phyloP scores from a whole-genome alignment of 1,140 invertebrate species.

The Leptopilina boulardi region DNA sequence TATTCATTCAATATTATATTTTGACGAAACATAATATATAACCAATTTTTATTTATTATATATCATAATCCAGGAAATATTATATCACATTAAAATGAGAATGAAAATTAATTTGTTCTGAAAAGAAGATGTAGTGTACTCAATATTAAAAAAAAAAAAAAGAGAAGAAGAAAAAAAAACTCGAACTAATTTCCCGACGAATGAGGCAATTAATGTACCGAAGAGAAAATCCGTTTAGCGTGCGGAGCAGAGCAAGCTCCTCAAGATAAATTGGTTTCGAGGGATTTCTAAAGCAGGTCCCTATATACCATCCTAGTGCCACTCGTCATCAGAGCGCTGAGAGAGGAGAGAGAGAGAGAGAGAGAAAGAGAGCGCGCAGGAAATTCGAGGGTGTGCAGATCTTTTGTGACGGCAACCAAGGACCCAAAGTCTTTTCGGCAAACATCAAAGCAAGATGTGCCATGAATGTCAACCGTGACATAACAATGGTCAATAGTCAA shows the following conservation, averaged over 20 bases:
- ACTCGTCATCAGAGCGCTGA: too few relatives aligned
- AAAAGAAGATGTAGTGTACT: too few relatives aligned
- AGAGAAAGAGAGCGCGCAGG: constrained; percentile 40
- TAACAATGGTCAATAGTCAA: constrained; percentile 52
- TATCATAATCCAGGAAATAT: too few relatives aligned
- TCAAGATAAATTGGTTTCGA: constrained; percentile 67
- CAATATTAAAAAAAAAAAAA: too few relatives aligned
- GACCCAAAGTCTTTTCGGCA: constrained; percentile 36
- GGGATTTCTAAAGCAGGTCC: constrained; percentile 63
- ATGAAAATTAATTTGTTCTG: constrained; percentile 16
- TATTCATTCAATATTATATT: too few relatives aligned
- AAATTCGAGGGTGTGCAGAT: constrained; percentile 52
- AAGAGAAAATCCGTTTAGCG: constrained; percentile 64
- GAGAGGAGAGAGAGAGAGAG: too few relatives aligned
- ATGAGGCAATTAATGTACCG: constrained; percentile 59
- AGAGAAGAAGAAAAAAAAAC: neutral
- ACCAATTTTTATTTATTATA: too few relatives aligned
- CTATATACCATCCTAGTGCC: constrained; percentile 48
- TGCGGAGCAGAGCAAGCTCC: constrained; percentile 47
- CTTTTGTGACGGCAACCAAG: constrained; percentile 54
- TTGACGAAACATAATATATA: too few relatives aligned
- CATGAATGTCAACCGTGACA: constrained; percentile 62
- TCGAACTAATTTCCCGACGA: constrained; percentile 64
- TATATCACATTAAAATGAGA: neutral
- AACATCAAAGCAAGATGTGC: constrained; percentile 38